A percentile compares a stretch with the other conserved stretches of the same genome.
phyloP scores from a whole-genome alignment of 2,888 invertebrate genomes.

The Odontomyia ornata region DNA sequence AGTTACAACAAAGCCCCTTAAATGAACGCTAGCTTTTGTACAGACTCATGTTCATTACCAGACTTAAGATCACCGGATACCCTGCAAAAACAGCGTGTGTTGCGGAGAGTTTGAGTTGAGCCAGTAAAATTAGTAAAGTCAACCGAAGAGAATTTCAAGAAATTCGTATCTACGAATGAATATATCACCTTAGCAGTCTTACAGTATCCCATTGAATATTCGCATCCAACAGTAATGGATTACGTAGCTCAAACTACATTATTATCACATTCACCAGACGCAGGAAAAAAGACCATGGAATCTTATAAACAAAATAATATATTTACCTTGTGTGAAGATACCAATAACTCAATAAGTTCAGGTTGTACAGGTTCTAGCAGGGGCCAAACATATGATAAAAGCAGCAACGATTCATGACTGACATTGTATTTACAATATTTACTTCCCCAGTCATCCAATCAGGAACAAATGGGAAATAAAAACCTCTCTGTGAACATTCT shows the following conservation, averaged over 20 bases:
- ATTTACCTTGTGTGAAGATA: constrained; percentile 43
- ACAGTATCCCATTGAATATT: constrained; percentile 44
- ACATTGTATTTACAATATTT: constrained; percentile 45
- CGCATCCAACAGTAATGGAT: constrained; percentile 53
- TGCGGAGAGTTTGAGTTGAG: constrained; percentile 57
- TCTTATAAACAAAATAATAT: neutral
- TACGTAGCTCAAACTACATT: constrained; percentile 59
- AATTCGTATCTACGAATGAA: constrained; percentile 48
- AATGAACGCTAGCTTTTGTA: too few relatives aligned
- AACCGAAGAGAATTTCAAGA: constrained; percentile 54
- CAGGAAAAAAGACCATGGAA: neutral
- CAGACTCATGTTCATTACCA: constrained; percentile 65
- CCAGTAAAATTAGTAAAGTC: constrained; percentile 56
- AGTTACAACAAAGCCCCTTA: too few relatives aligned
- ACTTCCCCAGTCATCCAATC: neutral
- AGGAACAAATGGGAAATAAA: constrained; percentile 38
- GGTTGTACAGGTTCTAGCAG: constrained; percentile 50
- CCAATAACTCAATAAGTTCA: constrained; percentile 45
- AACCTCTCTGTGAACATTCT: constrained; percentile 47
- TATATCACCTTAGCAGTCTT: constrained; percentile 13
- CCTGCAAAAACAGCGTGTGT: constrained; percentile 77
- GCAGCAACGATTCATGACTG: constrained; percentile 19
- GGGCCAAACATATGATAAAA: neutral
- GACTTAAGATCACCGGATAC: constrained; percentile 71
- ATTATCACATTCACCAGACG: constrained; percentile 53